phyloP scores from a whole-genome alignment of 2,888 invertebrate genomes.

The Cryptus viduatorius region DNA sequence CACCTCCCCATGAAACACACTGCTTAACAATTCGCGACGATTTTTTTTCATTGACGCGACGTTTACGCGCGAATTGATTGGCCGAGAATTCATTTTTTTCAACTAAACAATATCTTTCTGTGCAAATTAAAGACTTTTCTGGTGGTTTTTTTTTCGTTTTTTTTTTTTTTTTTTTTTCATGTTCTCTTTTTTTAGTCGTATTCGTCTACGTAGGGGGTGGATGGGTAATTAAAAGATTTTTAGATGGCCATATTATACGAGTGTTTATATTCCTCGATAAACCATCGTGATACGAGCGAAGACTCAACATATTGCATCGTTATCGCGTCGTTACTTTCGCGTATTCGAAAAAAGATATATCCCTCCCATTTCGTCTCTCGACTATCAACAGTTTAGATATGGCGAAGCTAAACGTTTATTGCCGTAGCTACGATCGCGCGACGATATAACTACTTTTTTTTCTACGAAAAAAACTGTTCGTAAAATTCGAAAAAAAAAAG shows the following conservation, averaged over 20 bases:
- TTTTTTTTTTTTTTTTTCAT: neutral
- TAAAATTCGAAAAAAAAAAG: too few species aligned
- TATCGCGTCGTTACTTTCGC: neutral
- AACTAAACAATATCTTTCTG: conserved; percentile 11
- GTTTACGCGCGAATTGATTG: conserved; percentile 29
- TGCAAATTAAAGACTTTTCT: too few species aligned
- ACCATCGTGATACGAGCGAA: conserved; percentile 59
- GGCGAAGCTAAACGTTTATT: neutral
- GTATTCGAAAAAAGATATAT: neutral
- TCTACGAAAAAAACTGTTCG: too few species aligned
- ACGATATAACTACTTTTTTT: too few species aligned
- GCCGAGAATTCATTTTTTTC: neutral
- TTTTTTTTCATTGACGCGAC: conserved; percentile 4
- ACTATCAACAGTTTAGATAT: neutral
- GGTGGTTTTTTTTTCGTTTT: too few species aligned
- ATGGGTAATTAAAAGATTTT: conserved; percentile 75
- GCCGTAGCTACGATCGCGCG: too few species aligned
- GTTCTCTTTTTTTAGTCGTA: neutral
- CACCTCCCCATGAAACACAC: neutral
- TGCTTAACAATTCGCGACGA: neutral
- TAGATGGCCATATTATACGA: conserved; percentile 69
- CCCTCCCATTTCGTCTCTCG: neutral
- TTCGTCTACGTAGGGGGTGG: conserved; percentile 2
- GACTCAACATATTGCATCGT: conserved; percentile 10
- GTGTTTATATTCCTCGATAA: conserved; percentile 76